These are phyloP conservation scores for Dreissena polymorpha DNA, from an alignment of 1,140 invertebrate species.

Conservation along the genomic window DNA sequence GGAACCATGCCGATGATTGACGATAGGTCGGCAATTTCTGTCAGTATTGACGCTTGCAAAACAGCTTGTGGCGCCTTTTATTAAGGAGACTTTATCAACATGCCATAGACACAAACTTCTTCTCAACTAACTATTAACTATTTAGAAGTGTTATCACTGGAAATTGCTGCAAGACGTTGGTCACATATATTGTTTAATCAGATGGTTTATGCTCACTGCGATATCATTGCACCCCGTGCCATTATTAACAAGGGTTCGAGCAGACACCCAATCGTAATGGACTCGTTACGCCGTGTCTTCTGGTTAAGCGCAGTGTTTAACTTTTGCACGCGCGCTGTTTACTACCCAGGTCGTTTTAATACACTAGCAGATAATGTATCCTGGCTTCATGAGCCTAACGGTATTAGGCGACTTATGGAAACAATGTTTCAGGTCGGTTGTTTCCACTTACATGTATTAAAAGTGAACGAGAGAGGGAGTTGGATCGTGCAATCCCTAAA, in stretches of 20 bases:
- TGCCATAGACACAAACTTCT: neutral
- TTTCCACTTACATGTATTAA: slow-evolving; percentile 16
- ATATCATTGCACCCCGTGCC: neutral
- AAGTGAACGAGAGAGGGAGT: neutral
- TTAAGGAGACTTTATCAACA: slow-evolving; percentile 5
- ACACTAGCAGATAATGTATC: neutral
- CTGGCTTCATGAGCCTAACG: slow-evolving; percentile 6
- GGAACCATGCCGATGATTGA: slow-evolving; percentile 9
- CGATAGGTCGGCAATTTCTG: neutral
- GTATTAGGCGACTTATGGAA: neutral
- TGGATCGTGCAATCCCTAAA: slow-evolving; percentile 1
- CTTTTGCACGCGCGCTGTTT: neutral
- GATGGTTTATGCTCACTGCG: neutral
- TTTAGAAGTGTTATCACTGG: slow-evolving; percentile 3
- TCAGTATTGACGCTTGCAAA: slow-evolving; percentile 18
- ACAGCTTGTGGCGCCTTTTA: neutral
- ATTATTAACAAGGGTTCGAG: slow-evolving; percentile 26
- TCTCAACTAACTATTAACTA: neutral
- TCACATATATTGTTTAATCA: no score
- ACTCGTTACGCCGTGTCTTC: slow-evolving; percentile 10
- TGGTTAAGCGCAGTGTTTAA: slow-evolving; percentile 15
- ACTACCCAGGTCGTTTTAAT: slow-evolving; percentile 11
- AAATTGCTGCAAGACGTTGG: no score
- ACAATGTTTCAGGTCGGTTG: neutral
- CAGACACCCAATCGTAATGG: slow-evolving; percentile 3